A percentile compares a stretch with the other conserved stretches of the same genome.
These are phyloP conservation scores for Anthonomus grandis DNA, from an alignment of 1,140 invertebrate species.

Conservation along the genomic window DNA sequence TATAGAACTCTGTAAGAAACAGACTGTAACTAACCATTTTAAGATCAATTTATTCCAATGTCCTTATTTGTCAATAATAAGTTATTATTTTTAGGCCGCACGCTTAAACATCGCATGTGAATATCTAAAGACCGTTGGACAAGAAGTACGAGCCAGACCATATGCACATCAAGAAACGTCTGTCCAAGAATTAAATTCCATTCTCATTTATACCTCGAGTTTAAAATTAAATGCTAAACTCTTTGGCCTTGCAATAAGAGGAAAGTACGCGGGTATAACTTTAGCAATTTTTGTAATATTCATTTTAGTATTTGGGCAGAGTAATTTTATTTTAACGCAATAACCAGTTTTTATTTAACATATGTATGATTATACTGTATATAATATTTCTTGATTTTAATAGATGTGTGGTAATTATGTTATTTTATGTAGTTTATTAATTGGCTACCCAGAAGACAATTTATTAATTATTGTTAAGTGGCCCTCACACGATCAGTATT, in stretches of 20 bases:
- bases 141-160: constrained; percentile 71
- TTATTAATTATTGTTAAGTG: too few relatives aligned
- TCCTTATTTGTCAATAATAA: constrained; percentile 2
- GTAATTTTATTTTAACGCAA: too few relatives aligned
- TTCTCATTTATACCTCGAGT: constrained; percentile 72
- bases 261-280: constrained; percentile 63
- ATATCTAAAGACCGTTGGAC: constrained; percentile 66
- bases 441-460: too few relatives aligned
- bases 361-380: too few relatives aligned
- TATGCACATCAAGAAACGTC: constrained; percentile 75
- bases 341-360: too few relatives aligned
- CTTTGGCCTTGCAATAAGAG: constrained; percentile 67
- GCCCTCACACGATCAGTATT: too few relatives aligned
- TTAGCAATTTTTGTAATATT: constrained; percentile 57
- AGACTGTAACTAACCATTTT: too few relatives aligned
- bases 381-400: too few relatives aligned
- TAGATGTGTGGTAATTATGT: too few relatives aligned
- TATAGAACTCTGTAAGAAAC: too few relatives aligned
- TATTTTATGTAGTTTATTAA: too few relatives aligned
- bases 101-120: constrained; percentile 71
- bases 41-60: too few relatives aligned
- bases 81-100: constrained; percentile 61
- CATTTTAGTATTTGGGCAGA: constrained; percentile 67
- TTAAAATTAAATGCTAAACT: constrained; percentile 70
- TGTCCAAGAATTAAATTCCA: constrained; percentile 67